A percentile compares a stretch with the other conserved stretches of the same genome.
Conservation (phyloP, 2,797 vertebrate genomes). For the Pogoniulus pusillus region DNA sequence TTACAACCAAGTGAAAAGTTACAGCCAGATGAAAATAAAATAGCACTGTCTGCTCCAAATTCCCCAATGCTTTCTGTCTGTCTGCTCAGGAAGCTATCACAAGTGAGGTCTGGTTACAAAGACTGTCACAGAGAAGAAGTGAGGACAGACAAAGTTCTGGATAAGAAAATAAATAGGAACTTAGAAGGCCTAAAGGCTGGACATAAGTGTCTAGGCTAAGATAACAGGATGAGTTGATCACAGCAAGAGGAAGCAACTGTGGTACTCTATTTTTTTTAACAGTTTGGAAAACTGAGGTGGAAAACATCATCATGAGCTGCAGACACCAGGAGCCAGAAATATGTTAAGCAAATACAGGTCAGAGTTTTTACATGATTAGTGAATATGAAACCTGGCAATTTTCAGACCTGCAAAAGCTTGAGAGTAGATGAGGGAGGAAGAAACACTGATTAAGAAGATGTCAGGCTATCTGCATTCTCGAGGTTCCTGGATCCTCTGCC, state of each 20-base stretch:
- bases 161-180: neutral
- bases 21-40: neutral
- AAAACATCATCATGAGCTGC: neutral
- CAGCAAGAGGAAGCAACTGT: neutral
- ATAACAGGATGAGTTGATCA: neutral
- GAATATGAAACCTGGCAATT: neutral
- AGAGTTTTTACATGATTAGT: neutral
- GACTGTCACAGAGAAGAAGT: neutral
- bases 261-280: neutral
- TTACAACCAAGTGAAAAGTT: neutral
- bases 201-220: neutral
- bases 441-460: neutral
- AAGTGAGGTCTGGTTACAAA: neutral
- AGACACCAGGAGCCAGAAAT: neutral
- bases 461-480: neutral
- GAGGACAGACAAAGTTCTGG: neutral
- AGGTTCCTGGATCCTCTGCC: neutral
- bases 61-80: neutral
- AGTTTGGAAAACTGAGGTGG: neutral
- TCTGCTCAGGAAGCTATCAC: neutral
- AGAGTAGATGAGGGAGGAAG: neutral
- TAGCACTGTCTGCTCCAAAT: accelerated
- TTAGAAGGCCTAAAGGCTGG: neutral
- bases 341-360: neutral
- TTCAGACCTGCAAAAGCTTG: neutral